phyloP scores from a whole-genome alignment of 2,113 vertebrate genomes.

The Oophaga pumilio region DNA sequence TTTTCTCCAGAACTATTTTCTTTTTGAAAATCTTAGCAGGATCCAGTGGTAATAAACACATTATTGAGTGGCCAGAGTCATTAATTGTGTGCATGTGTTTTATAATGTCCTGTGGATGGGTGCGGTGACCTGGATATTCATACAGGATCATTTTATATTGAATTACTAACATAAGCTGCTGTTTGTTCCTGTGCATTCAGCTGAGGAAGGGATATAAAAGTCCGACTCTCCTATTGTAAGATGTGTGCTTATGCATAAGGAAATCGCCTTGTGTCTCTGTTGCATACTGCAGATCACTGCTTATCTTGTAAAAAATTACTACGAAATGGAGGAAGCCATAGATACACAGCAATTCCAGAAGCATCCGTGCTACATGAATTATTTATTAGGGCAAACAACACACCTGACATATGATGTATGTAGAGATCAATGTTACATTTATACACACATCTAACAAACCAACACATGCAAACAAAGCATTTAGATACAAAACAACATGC shows the following conservation, averaged over 20 bases:
- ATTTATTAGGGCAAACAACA: neutral
- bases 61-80: neutral
- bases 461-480: too few species aligned
- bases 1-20: neutral
- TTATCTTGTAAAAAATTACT: neutral
- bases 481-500: too few species aligned
- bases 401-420: neutral
- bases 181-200: slow-evolving; percentile 44
- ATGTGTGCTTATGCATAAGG: slow-evolving; percentile 37
- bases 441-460: too few species aligned
- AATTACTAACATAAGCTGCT: slow-evolving; percentile 27
- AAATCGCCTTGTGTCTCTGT: slow-evolving; percentile 1
- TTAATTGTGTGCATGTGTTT: neutral
- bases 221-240: slow-evolving; percentile 13
- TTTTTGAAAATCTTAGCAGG: neutral
- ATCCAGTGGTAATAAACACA: neutral
- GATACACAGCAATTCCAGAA: neutral
- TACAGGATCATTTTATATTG: slow-evolving; percentile 2
- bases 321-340: neutral
- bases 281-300: neutral
- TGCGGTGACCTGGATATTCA: neutral
- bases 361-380: neutral
- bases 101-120: neutral
- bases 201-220: slow-evolving; percentile 24
- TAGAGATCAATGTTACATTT: neutral